Percentiles rank a stretch among this genome's conserved stretches.
Evolutionary conservation across 1,140 invertebrate species (phyloP).

Genomic region (Druon quercuslanigerum): DNA sequence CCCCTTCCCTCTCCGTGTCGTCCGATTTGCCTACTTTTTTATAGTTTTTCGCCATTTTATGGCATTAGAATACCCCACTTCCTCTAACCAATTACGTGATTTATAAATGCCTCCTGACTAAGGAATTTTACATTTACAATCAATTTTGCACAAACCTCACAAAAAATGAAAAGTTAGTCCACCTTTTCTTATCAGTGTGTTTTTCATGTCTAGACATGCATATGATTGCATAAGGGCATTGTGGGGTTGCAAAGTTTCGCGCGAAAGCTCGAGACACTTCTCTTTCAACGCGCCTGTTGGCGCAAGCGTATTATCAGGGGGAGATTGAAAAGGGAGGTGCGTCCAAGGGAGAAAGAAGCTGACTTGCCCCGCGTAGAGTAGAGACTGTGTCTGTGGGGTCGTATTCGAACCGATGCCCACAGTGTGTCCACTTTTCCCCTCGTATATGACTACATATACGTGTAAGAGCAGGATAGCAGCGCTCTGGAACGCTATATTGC

Average conservation of each 20-base stretch:
- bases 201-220: not conserved
- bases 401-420: conserved; percentile 38
- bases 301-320: conserved; percentile 15
- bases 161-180: too few relatives aligned
- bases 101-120: too few relatives aligned
- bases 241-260: conserved; percentile 12
- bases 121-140: too few relatives aligned
- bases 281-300: conserved; percentile 1
- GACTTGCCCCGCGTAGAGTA: conserved; percentile 42
- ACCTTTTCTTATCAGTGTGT: too few relatives aligned
- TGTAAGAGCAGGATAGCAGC: not conserved
- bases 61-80: too few relatives aligned
- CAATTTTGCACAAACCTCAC: too few relatives aligned
- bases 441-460: too few relatives aligned
- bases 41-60: too few relatives aligned
- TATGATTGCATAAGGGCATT: conserved; percentile 13
- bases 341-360: conserved; percentile 34
- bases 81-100: too few relatives aligned
- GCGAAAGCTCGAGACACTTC: conserved; percentile 7
- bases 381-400: conserved; percentile 45
- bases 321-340: conserved; percentile 22
- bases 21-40: too few relatives aligned
- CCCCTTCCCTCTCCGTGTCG: too few relatives aligned
- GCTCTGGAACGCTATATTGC: conserved; percentile 54
- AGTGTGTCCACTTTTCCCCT: conserved; percentile 16